Percentiles rank a stretch among this genome's conserved stretches.
Conservation (phyloP, 2,113 vertebrate species). For the Myotis davidii region DNA sequence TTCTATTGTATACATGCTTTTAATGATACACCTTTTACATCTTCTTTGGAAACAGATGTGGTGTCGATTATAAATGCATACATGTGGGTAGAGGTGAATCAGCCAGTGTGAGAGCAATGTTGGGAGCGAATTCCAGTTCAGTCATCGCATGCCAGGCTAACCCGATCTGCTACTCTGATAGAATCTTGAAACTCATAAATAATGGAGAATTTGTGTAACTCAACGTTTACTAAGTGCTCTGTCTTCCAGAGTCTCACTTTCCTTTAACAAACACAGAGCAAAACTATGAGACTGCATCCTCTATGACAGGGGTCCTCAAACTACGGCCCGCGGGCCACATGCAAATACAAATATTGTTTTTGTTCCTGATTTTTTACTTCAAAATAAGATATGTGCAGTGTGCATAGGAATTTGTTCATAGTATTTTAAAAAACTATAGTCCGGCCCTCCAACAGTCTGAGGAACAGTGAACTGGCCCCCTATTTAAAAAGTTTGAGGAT, state of each 20-base stretch:
- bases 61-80: background rate
- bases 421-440: too few species aligned
- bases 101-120: background rate
- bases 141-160: background rate
- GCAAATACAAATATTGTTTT: too few species aligned
- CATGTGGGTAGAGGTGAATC: background rate
- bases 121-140: background rate
- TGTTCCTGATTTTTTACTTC: too few species aligned
- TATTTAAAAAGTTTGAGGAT: too few species aligned
- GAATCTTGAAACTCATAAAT: background rate
- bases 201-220: background rate
- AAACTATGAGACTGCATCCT: background rate
- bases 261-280: background rate
- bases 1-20: background rate
- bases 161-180: background rate
- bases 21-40: conserved; percentile 26
- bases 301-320: too few species aligned
- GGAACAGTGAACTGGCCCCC: too few species aligned
- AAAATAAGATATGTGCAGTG: too few species aligned
- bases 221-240: background rate
- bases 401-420: too few species aligned
- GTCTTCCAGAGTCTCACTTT: background rate
- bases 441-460: too few species aligned
- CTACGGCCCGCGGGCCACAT: too few species aligned
- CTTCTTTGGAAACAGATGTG: background rate